phyloP scores from a whole-genome alignment of 2,888 invertebrate species.

The Drosophila atripex region DNA sequence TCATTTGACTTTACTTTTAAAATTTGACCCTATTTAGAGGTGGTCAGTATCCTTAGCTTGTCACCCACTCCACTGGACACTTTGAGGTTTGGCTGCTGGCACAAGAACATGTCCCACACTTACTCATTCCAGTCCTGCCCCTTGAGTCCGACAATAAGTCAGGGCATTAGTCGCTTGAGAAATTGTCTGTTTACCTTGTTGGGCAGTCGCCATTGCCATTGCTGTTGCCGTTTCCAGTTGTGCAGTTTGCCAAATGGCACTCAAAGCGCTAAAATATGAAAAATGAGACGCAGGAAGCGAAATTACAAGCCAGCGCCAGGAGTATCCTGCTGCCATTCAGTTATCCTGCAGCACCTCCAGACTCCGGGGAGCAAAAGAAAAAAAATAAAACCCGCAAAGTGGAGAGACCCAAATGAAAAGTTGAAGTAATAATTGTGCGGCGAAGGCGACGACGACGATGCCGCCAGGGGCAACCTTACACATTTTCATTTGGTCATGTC shows the following conservation, averaged over 20 bases:
- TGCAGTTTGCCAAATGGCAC: slow-evolving; percentile 73
- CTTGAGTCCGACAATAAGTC: slow-evolving; percentile 68
- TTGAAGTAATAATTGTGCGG: slow-evolving; percentile 74
- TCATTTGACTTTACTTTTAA: too few relatives aligned
- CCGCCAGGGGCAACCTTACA: slow-evolving; percentile 55
- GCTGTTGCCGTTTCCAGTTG: slow-evolving; percentile 33
- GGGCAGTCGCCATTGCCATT: slow-evolving; percentile 49
- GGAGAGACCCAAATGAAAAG: slow-evolving; percentile 67
- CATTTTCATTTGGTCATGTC: slow-evolving; percentile 80
- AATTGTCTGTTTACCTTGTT: slow-evolving; percentile 80
- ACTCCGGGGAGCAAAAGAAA: slow-evolving; percentile 35
- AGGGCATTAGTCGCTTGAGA: slow-evolving; percentile 79
- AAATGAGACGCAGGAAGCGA: slow-evolving; percentile 74
- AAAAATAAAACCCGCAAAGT: slow-evolving; percentile 38
- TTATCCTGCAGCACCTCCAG: slow-evolving; percentile 71
- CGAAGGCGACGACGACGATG: slow-evolving; percentile 50
- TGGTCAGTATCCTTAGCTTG: background rate
- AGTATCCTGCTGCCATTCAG: slow-evolving; percentile 53
- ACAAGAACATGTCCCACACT: slow-evolving; percentile 42
- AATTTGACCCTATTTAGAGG: background rate
- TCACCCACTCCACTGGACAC: slow-evolving; percentile 6
- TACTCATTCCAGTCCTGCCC: slow-evolving; percentile 14
- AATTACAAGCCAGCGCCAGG: slow-evolving; percentile 60
- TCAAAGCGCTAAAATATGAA: slow-evolving; percentile 73
- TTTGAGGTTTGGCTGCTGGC: slow-evolving; percentile 38